Evolutionary conservation across 2,797 vertebrate species (phyloP).

Genomic region (Craterocephalus amniculus): DNA sequence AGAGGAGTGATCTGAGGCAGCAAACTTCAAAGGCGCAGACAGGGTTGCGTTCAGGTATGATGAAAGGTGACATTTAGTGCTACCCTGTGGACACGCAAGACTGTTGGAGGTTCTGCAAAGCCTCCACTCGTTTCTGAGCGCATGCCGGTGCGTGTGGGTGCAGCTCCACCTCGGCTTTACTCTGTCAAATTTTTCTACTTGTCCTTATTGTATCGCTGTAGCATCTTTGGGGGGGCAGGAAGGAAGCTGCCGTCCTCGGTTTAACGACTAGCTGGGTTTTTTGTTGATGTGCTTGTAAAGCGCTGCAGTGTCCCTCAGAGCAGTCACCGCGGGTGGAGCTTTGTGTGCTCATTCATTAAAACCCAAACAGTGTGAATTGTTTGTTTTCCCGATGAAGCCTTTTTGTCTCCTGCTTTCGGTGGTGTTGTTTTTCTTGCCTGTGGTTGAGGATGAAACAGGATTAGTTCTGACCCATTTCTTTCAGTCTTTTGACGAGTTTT

Average conservation of each 20-base stretch:
- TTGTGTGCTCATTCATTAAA: conserved; percentile 53
- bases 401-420: conserved; percentile 2
- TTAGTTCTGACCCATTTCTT: conserved; percentile 25
- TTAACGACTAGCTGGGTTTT: conserved; percentile 39
- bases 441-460: conserved; percentile 28
- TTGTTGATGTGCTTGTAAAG: conserved; percentile 38
- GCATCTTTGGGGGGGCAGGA: neutral
- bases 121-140: conserved; percentile 29
- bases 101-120: conserved; percentile 41
- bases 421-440: conserved; percentile 17
- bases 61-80: conserved; percentile 68
- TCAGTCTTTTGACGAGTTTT: conserved; percentile 29
- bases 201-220: conserved; percentile 14
- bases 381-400: conserved; percentile 24
- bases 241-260: conserved; percentile 11
- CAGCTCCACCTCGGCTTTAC: conserved; percentile 8
- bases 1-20: conserved; percentile 68
- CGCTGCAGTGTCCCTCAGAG: conserved; percentile 13
- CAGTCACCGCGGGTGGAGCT: conserved; percentile 7
- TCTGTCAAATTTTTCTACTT: conserved; percentile 25
- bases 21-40: conserved; percentile 72
- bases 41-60: conserved; percentile 61
- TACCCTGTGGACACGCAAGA: conserved; percentile 57
- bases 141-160: conserved; percentile 7
- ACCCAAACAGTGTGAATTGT: conserved; percentile 19